A percentile compares a stretch with the other conserved stretches of the same genome.
Evolutionary conservation across 2,113 vertebrate species (phyloP).

Genomic region (Vulpes ferrilata): DNA sequence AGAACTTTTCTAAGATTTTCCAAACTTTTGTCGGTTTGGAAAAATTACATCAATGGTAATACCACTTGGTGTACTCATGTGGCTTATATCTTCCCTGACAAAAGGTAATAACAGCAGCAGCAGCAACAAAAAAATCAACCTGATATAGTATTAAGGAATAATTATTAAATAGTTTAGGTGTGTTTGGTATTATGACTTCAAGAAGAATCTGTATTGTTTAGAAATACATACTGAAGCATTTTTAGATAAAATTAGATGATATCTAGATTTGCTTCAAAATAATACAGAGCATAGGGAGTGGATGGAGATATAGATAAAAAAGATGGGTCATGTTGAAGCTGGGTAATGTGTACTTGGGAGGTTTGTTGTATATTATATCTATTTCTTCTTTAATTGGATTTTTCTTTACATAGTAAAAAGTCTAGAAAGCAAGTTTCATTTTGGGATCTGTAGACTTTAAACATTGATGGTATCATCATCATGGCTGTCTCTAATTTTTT

Average conservation of each 20-base stretch:
- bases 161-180: not conserved
- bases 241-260: conserved; percentile 20
- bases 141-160: not conserved
- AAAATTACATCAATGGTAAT: not conserved
- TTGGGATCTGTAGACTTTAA: not conserved
- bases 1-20: not conserved
- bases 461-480: not conserved
- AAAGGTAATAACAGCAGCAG: not conserved
- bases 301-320: not conserved
- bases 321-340: not conserved
- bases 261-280: conserved; percentile 36
- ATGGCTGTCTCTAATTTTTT: not conserved
- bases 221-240: not conserved
- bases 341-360: not conserved
- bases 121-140: not conserved
- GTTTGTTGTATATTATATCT: not conserved
- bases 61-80: not conserved
- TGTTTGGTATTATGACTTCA: not conserved
- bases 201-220: not conserved
- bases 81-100: not conserved
- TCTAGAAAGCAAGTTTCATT: not conserved
- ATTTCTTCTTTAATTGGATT: not conserved
- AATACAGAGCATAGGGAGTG: not conserved
- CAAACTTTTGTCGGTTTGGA: not conserved
- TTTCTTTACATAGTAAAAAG: not conserved